Base-by-base conservation (phyloP, 2,113 vertebrate genomes). In the Ardeotis arabs region DNA sequence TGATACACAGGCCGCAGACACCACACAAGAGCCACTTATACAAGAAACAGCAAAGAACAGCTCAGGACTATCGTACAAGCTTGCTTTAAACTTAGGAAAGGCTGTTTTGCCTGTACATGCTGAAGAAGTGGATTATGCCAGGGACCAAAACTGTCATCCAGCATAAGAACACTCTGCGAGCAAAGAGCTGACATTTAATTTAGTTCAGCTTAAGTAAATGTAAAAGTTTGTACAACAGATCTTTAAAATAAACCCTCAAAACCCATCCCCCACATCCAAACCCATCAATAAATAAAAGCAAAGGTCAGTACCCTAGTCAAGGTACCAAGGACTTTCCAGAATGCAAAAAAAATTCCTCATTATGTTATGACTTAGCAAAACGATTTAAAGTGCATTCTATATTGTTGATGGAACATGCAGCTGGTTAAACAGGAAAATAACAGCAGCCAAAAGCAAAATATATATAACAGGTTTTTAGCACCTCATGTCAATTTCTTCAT, bases 11-110 rank as follows among this genome's bases (percentile, higher is more conserved):
- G 20, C 35, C 55, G 28, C 31, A 84, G 31, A 79, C n/a, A 75
- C 13, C 22, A 66, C 0, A 0, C 17, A 73, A 77, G 41, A 73
- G n/a, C 18, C 41, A 58, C 23, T 29, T 44, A 17, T 0, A 14
- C 10, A 29, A 4, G 12, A 62, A 82, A 53, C 1, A 9, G 19
- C 47, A 84, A 18, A 0, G 1, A 75, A 58, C 0, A 0, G 10
- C 17, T 75, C 19, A 27, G 72, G 35, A 47, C 16, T 29, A 6
- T 9, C 1, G 7, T 8, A 67, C 8, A 63, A 76, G 27, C 14
- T 9, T 3, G 25, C 7, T 77, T 90, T 45, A 31, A 82, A 56
- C 14, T 31, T 31, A 23, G 4, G 66, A 76, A 10, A 35, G 10
- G 21, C 21, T 79, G 27, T 37, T 83, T 41, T 50, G 31, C 6